phyloP scores from a whole-genome alignment of 2,797 vertebrate species.

The Moxostoma hubbsi region DNA sequence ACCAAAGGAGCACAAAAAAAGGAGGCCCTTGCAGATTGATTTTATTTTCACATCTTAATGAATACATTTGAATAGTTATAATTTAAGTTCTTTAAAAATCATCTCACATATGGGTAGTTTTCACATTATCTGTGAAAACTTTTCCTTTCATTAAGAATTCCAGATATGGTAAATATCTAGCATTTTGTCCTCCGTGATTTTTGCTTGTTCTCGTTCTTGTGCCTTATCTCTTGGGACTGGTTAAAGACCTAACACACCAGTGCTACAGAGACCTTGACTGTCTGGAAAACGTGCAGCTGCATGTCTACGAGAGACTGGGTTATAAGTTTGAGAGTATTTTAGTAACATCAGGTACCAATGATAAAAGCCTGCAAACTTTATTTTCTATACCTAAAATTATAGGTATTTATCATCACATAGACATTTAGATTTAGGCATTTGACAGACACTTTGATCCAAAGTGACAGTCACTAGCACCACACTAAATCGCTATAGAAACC shows the following conservation, averaged over 20 bases:
- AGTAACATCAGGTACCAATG: background rate
- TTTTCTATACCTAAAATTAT: too few relatives aligned
- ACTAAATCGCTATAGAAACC: too few relatives aligned
- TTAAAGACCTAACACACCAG: slow-evolving; percentile 32
- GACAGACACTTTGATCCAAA: too few relatives aligned
- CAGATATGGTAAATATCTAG: slow-evolving; percentile 41
- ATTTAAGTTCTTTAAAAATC: background rate
- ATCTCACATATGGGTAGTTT: too few relatives aligned
- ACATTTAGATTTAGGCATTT: too few relatives aligned
- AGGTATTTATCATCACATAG: too few relatives aligned
- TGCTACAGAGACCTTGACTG: slow-evolving; percentile 73
- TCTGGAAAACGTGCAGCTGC: slow-evolving; percentile 78
- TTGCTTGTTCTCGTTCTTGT: slow-evolving; percentile 49
- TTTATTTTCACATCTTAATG: background rate
- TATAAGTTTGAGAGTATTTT: slow-evolving; percentile 20
- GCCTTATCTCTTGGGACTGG: slow-evolving; percentile 66
- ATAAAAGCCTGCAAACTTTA: too few relatives aligned
- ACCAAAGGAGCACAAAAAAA: background rate
- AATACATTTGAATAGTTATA: too few relatives aligned
- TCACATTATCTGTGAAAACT: slow-evolving; percentile 6
- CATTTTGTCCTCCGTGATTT: slow-evolving; percentile 54
- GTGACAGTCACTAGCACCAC: too few relatives aligned
- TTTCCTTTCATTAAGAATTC: slow-evolving; percentile 30
- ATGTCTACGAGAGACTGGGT: slow-evolving; percentile 53
- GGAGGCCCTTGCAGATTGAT: background rate